phyloP scores from a whole-genome alignment of 2,797 vertebrate species.

The Eulemur coronatus region DNA sequence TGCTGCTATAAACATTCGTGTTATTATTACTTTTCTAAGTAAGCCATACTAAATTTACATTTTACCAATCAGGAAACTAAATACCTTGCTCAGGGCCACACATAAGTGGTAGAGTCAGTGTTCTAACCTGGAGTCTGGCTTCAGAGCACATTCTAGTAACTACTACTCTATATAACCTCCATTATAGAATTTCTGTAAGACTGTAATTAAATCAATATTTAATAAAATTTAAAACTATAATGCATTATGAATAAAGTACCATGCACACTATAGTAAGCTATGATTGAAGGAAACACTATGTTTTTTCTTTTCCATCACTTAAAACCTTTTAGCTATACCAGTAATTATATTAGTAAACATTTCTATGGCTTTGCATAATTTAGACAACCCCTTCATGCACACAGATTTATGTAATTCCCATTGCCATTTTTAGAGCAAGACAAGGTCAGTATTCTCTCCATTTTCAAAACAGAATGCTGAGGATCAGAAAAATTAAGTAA shows the following conservation, averaged over 20 bases:
- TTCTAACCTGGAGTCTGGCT: neutral
- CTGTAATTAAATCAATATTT: neutral
- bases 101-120: neutral
- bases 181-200: neutral
- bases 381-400: neutral
- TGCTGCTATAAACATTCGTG: no score
- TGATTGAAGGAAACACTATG: neutral
- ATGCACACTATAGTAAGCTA: neutral
- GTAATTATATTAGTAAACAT: neutral
- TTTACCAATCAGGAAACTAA: neutral
- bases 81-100: neutral
- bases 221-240: neutral
- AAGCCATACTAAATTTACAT: neutral
- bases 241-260: neutral
- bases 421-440: neutral
- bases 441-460: neutral
- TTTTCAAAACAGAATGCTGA: neutral
- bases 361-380: neutral
- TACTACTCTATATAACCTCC: neutral
- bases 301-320: neutral
- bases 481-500: neutral
- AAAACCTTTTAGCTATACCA: neutral
- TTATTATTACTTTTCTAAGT: neutral
- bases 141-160: neutral
- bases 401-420: neutral